Base-by-base conservation (phyloP, 2,888 invertebrate genomes). In the Leucophora obtusa region DNA sequence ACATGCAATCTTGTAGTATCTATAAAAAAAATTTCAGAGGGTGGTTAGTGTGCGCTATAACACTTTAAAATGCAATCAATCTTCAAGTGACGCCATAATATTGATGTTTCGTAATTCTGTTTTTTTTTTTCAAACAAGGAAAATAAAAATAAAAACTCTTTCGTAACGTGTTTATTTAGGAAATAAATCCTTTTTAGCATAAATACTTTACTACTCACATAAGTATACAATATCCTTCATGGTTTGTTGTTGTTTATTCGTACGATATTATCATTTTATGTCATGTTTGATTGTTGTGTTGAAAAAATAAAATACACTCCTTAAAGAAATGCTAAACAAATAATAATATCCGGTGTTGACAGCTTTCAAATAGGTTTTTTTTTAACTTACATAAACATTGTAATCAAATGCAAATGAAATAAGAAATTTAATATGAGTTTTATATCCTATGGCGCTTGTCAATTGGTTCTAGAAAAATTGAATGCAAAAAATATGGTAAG, bases 271-370 rank as follows among this genome's bases (percentile, higher is more conserved):
- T 72, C 71, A 47, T 72, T n/a, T 72, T 54, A 43, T 63, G 47
- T 63, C 71, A 72, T 63, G 28, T 72, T 50, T 72, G 70, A 72
- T 72, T 72, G 43, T 50, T 60, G 17, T 59, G 38, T 59, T 43
- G 18, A 28, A 38, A 28, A 51, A 54, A n/a, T 47, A 47, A 11
- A 9, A 65, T 53, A 33, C 51, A 10, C 15, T 65, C 33, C 62
- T 62, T 62, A 17, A 50, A 71, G 43, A 65, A 65, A 65, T 50
- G 33, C 83, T 84, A 87, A 87, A 87, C 87, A 87, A 87, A 66
- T 73, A 80, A 79, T 83, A 84, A 81, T 83, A 82, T 81, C 77
- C 81, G 81, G 82, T 74, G 79, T 82, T 82, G 83, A 82, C 81
- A 82, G 80, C 72, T 65, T 65, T 51, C 51, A 73, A 59, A 73